Evolutionary conservation across 2,797 vertebrate species (phyloP).

Genomic region (Astyanax mexicanus): DNA sequence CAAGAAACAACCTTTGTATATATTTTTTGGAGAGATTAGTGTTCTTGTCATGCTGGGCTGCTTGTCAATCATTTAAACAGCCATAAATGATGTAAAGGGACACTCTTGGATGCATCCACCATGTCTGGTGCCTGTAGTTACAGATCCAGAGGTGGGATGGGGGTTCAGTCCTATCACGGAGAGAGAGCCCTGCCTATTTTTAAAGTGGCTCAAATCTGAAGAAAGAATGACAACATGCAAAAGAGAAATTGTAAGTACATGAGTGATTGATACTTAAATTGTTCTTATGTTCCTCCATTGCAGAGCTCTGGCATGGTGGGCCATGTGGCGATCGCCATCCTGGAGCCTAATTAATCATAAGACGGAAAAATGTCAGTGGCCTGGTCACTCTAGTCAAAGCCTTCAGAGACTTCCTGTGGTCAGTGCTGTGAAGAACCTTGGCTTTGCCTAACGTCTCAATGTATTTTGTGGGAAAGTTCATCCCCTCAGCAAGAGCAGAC

Average conservation of each 20-base stretch:
- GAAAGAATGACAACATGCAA: no score
- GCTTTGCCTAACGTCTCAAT: constrained; percentile 62
- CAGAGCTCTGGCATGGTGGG: neutral
- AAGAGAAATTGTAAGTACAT: no score
- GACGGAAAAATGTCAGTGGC: constrained; percentile 55
- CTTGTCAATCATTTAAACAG: constrained; percentile 41
- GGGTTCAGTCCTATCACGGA: neutral
- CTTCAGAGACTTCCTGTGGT: constrained; percentile 74
- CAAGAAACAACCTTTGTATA: no score
- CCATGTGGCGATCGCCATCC: neutral
- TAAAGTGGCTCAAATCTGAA: no score
- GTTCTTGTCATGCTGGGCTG: constrained; percentile 25
- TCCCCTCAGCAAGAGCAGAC: constrained; percentile 66
- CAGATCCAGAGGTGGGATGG: neutral
- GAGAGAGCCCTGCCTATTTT: no score
- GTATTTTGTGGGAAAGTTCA: constrained; percentile 75
- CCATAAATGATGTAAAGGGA: constrained; percentile 28
- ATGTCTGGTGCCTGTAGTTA: neutral
- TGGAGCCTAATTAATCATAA: constrained; percentile 24
- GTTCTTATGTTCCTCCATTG: neutral
- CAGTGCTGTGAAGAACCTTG: constrained; percentile 71
- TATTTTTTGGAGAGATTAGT: constrained; percentile 25
- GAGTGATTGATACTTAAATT: constrained; percentile 5
- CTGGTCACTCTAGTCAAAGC: constrained; percentile 77
- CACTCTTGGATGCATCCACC: neutral